Evolutionary conservation across 2,113 vertebrate species (phyloP), one percentile per base, ranked within the genome.

Genomic region (Eurystomus gularis): DNA sequence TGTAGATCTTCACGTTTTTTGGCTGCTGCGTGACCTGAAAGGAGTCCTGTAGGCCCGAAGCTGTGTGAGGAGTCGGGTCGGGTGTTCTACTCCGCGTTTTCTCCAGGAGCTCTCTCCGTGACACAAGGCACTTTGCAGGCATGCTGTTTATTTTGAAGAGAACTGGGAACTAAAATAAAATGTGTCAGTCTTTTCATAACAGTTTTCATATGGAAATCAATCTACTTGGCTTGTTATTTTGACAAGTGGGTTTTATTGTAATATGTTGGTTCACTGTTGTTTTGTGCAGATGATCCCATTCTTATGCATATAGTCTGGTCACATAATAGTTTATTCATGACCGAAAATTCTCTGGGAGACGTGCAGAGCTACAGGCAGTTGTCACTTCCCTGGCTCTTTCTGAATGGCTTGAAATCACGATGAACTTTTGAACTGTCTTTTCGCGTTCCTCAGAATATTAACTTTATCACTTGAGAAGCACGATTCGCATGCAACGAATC

Each of bases 381-480:
- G 73, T 90, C 84, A n/a, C 77, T 94, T 95, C 49, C 29, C 39
- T 0, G 52, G 79, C 48, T 58, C 77, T 58, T 71, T 84, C 52
- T 80, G 92, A 91, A 87, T n/a, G 75, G 23, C 37, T 90, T 66
- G 68, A 65, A 86, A 88, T 95, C 52, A 40, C 72, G 77, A 3
- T 81, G 82, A 92, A 81, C 93, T 94, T 82, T 33, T 81, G 86
- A 92, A 92, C 90, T 71, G 65, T 80, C 66, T 83, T 72, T 52
- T 89, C 79, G 75, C 52, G 29, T 76, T 81, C 62, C 82, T 90
- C 1, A 1, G 85, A 90, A 92, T 80, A 81, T 86, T 80, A 90
- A 86, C 92, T 85, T 82, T 57, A 91, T 90, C 55, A 40, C 66
- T 81, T 80, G 82, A 83, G 83, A 78, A 72, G 54, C 58, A 2